phyloP scores from a whole-genome alignment of 2,797 vertebrate species.

The Sebastes nivosus region DNA sequence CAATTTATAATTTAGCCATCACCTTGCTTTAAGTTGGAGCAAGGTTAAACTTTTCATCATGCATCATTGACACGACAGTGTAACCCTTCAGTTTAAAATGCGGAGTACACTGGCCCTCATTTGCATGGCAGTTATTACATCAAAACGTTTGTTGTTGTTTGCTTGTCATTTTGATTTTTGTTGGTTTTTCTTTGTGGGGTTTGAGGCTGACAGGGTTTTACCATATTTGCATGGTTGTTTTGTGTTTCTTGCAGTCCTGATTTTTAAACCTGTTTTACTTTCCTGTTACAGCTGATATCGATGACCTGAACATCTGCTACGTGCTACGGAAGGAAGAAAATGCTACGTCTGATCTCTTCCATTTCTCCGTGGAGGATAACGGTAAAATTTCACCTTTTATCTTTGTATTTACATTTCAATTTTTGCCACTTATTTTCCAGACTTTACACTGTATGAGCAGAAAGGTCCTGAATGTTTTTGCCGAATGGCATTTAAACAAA shows the following conservation, averaged over 20 bases:
- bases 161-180: conserved; percentile 8
- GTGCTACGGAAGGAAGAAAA: conserved; percentile 86
- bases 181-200: not conserved
- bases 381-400: conserved; percentile 75
- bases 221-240: not conserved
- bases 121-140: conserved; percentile 31
- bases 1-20: conserved; percentile 17
- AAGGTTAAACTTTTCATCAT: conserved; percentile 25
- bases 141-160: conserved; percentile 22
- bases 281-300: conserved; percentile 87
- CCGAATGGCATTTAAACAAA: conserved; percentile 20
- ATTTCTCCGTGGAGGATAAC: conserved; percentile 89
- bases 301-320: conserved; percentile 93
- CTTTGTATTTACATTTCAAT: not conserved
- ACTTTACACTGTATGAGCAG: not conserved
- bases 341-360: conserved; percentile 88
- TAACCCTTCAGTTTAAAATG: conserved; percentile 7
- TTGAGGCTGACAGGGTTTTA: not conserved
- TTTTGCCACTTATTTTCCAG: not conserved
- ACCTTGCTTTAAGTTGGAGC: conserved; percentile 16
- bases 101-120: not conserved
- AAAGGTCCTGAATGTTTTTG: not conserved
- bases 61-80: conserved; percentile 21
- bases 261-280: not conserved
- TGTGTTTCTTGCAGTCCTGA: not conserved